These are phyloP conservation scores for Cotesia chilonis DNA, from an alignment of 1,140 invertebrate species.

Conservation along the genomic window DNA sequence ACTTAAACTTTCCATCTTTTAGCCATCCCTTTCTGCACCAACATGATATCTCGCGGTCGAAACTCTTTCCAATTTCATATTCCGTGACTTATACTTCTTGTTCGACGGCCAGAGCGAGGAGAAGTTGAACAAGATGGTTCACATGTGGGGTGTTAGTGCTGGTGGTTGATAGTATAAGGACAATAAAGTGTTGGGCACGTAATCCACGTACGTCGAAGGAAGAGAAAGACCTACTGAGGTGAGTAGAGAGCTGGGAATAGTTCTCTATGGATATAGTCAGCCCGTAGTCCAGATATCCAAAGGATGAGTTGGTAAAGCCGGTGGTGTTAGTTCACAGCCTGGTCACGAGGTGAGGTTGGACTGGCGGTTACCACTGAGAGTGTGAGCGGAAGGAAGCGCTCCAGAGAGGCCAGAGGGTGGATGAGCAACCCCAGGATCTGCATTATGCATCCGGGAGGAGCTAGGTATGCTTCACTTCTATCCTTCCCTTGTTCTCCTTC, in stretches of 20 bases:
- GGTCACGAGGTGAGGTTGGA: constrained; percentile 44
- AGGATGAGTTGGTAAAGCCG: constrained; percentile 25
- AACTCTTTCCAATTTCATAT: constrained; percentile 45
- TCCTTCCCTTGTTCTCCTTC: neutral
- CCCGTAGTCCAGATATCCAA: neutral
- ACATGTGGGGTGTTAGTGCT: neutral
- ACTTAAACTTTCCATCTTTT: constrained; percentile 13
- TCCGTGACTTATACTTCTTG: constrained; percentile 44
- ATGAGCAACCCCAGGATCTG: constrained; percentile 45
- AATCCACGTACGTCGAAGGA: constrained; percentile 25
- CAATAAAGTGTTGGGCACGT: constrained; percentile 36
- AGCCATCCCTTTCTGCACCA: neutral
- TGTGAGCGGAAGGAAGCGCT: neutral
- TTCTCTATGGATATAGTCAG: no score
- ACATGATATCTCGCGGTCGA: constrained; percentile 31
- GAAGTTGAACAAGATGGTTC: constrained; percentile 12
- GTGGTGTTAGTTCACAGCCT: constrained; percentile 48
- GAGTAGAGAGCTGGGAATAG: no score
- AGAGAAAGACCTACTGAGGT: neutral
- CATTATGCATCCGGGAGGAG: constrained; percentile 55
- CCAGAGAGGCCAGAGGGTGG: constrained; percentile 11
- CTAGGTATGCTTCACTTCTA: constrained; percentile 4
- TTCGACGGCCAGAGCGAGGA: constrained; percentile 13
- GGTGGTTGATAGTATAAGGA: constrained; percentile 18
- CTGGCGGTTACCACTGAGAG: constrained; percentile 18